Conservation (phyloP, 2,113 vertebrate species). For the Serilophus lunatus region DNA sequence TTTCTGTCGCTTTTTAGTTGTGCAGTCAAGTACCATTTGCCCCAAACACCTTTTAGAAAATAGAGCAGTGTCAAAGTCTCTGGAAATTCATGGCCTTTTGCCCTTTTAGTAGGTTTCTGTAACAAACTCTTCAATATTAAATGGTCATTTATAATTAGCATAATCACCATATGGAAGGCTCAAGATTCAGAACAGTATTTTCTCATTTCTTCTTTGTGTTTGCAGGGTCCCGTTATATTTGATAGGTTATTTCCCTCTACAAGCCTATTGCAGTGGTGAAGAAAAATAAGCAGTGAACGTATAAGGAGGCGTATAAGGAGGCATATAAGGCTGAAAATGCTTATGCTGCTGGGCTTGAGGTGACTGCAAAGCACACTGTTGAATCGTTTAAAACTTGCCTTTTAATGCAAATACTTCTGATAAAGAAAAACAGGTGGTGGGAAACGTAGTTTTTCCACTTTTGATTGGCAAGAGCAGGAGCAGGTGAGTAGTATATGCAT, state of each 20-base stretch:
- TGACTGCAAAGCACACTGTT: not conserved
- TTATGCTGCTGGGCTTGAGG: not conserved
- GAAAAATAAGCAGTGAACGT: fast-evolving
- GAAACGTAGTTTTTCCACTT: no score
- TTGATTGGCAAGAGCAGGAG: no score
- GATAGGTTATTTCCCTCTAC: no score
- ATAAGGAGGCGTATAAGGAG: not conserved
- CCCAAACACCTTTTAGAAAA: not conserved
- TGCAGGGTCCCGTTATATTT: not conserved
- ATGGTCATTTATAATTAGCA: not conserved
- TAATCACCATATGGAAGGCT: not conserved
- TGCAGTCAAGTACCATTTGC: not conserved
- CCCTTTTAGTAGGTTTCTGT: not conserved
- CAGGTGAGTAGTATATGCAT: no score
- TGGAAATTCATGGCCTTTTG: not conserved
- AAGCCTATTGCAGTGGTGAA: not conserved
- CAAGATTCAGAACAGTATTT: not conserved
- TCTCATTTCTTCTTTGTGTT: not conserved
- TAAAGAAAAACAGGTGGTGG: not conserved
- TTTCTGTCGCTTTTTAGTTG: not conserved
- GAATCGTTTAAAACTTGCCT: not conserved
- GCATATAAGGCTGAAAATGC: not conserved
- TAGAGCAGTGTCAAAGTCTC: not conserved
- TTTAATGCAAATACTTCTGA: not conserved
- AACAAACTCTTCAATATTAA: not conserved